Evolutionary conservation across 2,113 vertebrate genomes (phyloP).

Genomic region (Vicugna pacos): DNA sequence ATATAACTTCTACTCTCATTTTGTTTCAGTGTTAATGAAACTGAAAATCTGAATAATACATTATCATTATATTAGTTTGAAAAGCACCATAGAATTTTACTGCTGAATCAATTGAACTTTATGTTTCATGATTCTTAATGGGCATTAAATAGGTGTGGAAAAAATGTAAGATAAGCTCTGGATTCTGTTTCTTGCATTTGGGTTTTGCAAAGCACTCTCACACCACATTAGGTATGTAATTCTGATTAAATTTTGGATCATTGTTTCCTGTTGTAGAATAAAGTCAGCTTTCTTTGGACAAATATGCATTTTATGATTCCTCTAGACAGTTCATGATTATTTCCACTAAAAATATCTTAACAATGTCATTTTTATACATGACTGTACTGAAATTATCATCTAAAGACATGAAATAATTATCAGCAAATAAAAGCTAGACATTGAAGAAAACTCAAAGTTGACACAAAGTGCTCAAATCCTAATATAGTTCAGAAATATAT

Average conservation of each 20-base stretch:
- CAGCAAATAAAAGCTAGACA: not conserved
- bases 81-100: constrained; percentile 79
- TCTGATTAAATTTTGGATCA: constrained; percentile 18
- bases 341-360: constrained; percentile 57
- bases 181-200: not conserved
- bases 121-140: constrained; percentile 71
- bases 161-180: constrained; percentile 67
- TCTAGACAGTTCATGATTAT: not conserved
- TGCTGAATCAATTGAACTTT: constrained; percentile 73
- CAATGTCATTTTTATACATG: not conserved
- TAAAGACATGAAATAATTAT: not conserved
- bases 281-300: constrained; percentile 2
- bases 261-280: not conserved
- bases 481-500: not conserved
- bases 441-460: not conserved
- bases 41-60: constrained; percentile 73
- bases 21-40: constrained; percentile 40
- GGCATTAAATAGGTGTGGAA: constrained; percentile 63
- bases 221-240: not conserved
- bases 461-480: not conserved
- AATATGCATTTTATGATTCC: not conserved
- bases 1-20: constrained; percentile 43
- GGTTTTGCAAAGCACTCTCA: constrained; percentile 38
- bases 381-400: not conserved
- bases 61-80: constrained; percentile 61